Evolutionary conservation across 1,140 invertebrate genomes (phyloP), one percentile per base, ranked within the genome.

Genomic region (Apis dorsata): DNA sequence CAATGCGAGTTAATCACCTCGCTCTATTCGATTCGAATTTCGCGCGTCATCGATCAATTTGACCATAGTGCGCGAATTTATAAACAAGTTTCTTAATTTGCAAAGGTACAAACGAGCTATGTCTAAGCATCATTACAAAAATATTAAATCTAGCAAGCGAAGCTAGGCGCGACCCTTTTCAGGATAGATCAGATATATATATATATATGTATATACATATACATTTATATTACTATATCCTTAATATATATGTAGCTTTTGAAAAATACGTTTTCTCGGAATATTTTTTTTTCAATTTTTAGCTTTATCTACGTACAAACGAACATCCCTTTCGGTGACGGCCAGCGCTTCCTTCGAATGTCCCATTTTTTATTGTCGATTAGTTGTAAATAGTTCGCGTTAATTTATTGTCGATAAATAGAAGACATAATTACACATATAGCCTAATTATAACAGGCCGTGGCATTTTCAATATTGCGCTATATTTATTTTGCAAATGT

Each of bases 91-190:
- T 51, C 44, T 49, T 73, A 81, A 59, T 74, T 66, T 85, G 76
- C 74, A 17, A 85, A 88, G 88, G 84, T 93, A 93, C 82, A 89
- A 93, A 93, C 87, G 91, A 87, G 62, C 73, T 86, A 92, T 86
- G 76, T 77, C 90, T 92, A 92, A 89, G 93, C 93, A 84, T 93
- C 86, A 90, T 94, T 94, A 94, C 92, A 94, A 94, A 94, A 94
- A 94, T 94, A 94, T 94, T 94, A 94, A 94, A 94, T 93, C 93
- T 94, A 94, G 90, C 90, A 94, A 94, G 92, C 93, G 85, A 93
- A 93, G 91, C 91, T 93, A 92, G 87, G 79, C 81, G 86, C 76
- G 81, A 86, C 75, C 85, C 85, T 77, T 77, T 85, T 74, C 12
- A 55, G 63, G 51, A 65, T 82, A 76, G 63, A 19, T 55, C 78